Base-by-base conservation (phyloP, 2,113 vertebrate species). In the Microtus ochrogaster region DNA sequence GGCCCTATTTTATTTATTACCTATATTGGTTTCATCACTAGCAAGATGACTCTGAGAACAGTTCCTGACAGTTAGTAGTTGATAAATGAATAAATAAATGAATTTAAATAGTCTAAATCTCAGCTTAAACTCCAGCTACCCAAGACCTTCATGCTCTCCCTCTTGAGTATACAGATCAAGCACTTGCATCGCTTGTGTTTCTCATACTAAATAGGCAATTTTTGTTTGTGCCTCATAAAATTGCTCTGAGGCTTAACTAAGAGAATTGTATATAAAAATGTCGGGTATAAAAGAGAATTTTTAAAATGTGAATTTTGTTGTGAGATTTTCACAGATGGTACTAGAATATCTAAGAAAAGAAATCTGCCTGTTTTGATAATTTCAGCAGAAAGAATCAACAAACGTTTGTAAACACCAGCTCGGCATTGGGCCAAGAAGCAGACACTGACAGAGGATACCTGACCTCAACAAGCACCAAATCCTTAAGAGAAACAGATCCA, bases 241-340 rank as follows among this genome's bases (percentile, higher is more conserved):
- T 49, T 41, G 5, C 24, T 72, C 5, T 47, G 55, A 9, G 7
- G 21, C 66, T 68, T 95, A 85, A 82, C 49, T 66, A 72, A 47
- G 68, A 90, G 61, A 83, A 81, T 8, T 49, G 90, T 49, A n/a
- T 13, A 52, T 41, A 52, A 58, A 87, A 95, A 26, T 58, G 19
- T 49, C 30, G 41, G 44, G 44, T 24, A 77, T 65, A 66, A 81
- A 77, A 77, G 16, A 58, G 72, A 17, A 39, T 77, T 94, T 86
- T 74, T 41, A 90, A 89, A 81, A 76, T n/a, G 14, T 33, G 83
- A 44, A 91, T 84, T 93, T 95, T 79, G 49, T 78, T 92, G 70
- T 52, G 83, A 74, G 52, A 79, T 86, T 52, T 90, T 93, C 41
- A 90, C 47, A 92, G 39, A 47, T 68, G 72, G 61, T 33, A 33